Percentiles rank a stretch among this genome's conserved stretches.
phyloP scores from a whole-genome alignment of 2,113 vertebrate species.

The Monarcha castaneiventris region DNA sequence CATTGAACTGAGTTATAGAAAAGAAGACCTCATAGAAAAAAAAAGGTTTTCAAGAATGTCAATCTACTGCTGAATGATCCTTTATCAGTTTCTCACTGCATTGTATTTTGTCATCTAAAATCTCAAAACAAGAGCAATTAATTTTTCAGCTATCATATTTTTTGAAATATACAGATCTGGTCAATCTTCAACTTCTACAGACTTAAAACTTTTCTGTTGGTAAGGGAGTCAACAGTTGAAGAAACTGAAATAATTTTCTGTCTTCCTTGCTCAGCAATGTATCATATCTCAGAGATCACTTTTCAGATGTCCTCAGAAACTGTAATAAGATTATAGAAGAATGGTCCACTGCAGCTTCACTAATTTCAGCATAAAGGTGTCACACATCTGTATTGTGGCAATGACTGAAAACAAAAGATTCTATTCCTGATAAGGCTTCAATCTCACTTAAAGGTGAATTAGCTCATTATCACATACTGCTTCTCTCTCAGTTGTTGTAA shows the following conservation, averaged over 20 bases:
- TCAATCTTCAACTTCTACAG: background rate
- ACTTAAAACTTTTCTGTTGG: background rate
- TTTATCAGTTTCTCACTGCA: background rate
- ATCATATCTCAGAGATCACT: background rate
- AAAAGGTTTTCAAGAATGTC: background rate
- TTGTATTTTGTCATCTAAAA: background rate
- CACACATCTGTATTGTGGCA: background rate
- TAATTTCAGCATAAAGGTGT: background rate
- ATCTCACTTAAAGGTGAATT: background rate
- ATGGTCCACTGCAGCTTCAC: background rate
- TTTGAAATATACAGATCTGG: background rate
- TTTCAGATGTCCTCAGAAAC: background rate
- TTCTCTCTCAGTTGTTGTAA: background rate
- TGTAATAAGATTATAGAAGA: background rate
- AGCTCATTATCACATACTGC: background rate
- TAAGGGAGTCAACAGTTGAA: background rate
- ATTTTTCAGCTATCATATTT: background rate
- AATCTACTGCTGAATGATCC: background rate
- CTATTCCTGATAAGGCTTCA: background rate
- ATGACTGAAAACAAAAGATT: background rate
- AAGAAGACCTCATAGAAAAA: background rate
- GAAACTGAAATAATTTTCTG: background rate
- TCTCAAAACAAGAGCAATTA: background rate
- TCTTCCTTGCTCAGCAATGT: background rate
- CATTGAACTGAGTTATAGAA: background rate